Evolutionary conservation across 2,888 invertebrate genomes (phyloP), one percentile per base, ranked within the genome.

Genomic region (Sinotaia quadrata): DNA sequence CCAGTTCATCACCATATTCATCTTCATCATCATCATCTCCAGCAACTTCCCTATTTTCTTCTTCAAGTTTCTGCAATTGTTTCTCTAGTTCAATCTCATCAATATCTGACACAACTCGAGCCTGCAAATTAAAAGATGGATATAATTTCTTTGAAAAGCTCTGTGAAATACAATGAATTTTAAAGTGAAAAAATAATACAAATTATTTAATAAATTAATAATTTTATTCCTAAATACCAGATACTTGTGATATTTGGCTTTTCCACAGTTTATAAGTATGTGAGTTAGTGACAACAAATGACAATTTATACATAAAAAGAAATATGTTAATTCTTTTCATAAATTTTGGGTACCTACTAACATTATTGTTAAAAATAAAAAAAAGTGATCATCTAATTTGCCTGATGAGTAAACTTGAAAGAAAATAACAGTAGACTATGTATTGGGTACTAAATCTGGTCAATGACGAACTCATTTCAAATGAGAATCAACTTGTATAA

Each of bases 81-180:
- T 95, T 91, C 62, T 95, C 94, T 80, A 98, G 90, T 88, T 98
- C 98, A 2, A 96, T 96, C 89, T 99, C 99, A 89, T 99, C 99
- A 24, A 95, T 93, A 66, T 98, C 98, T 0, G 99, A 98, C 34
- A 99, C 98, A 75, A 99, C 97, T 90, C 98, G 97, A 54, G 98
- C 97, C 93, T 95, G 87, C 0, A 87, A 85, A 69, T 69, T 68
- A 68, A 77, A 41, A 60, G 12, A 41, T 12, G 12, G 31, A 56
- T 24, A 27, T 29, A 56, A 27, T 33, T 12, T 4, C 18, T 21
- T 12, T 56, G 56, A 29, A 10, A 21, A 51, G 31, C 18, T 12
- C 12, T 27, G 10, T 12, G 5, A 29, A 29, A 12, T 29, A 56
- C 56, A n/a, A n/a, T n/a, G n/a, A 51, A n/a, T 21, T 27, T 21